A percentile compares a stretch with the other conserved stretches of the same genome.
These are phyloP conservation scores for Pygocentrus nattereri DNA, from an alignment of 2,797 vertebrate genomes.

Conservation along the genomic window DNA sequence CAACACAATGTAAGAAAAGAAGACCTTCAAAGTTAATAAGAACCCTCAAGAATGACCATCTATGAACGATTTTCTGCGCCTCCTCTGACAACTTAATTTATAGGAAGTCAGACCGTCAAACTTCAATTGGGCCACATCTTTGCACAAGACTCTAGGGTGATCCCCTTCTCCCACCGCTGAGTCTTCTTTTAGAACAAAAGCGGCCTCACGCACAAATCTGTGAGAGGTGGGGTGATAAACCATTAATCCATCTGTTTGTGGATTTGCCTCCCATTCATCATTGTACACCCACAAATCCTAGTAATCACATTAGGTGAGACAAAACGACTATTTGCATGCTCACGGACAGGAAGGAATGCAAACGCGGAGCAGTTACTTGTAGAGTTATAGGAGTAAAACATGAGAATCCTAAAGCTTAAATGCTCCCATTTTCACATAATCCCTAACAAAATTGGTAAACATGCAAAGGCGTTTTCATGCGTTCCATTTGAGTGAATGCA, in stretches of 20 bases:
- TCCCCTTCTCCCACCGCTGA: slow-evolving; percentile 20
- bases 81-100: slow-evolving; percentile 9
- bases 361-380: slow-evolving; percentile 13
- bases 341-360: slow-evolving; percentile 46
- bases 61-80: background rate
- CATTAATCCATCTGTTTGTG: slow-evolving; percentile 64
- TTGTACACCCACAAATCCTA: slow-evolving; percentile 59
- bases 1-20: background rate
- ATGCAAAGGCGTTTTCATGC: slow-evolving; percentile 5
- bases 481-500: slow-evolving; percentile 29
- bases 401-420: slow-evolving; percentile 35
- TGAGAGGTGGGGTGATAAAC: slow-evolving; percentile 55
- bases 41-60: background rate
- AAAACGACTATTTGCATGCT: slow-evolving; percentile 57
- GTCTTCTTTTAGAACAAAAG: slow-evolving; percentile 52
- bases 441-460: slow-evolving; percentile 34
- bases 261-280: slow-evolving; percentile 56
- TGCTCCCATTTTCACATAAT: slow-evolving; percentile 51
- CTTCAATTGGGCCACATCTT: slow-evolving; percentile 28
- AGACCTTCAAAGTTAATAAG: background rate
- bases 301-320: slow-evolving; percentile 63
- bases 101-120: background rate
- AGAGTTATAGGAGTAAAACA: slow-evolving; percentile 31
- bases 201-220: slow-evolving; percentile 44
- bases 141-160: slow-evolving; percentile 25